phyloP scores from a whole-genome alignment of 2,113 vertebrate species.

The Smithornis capensis region DNA sequence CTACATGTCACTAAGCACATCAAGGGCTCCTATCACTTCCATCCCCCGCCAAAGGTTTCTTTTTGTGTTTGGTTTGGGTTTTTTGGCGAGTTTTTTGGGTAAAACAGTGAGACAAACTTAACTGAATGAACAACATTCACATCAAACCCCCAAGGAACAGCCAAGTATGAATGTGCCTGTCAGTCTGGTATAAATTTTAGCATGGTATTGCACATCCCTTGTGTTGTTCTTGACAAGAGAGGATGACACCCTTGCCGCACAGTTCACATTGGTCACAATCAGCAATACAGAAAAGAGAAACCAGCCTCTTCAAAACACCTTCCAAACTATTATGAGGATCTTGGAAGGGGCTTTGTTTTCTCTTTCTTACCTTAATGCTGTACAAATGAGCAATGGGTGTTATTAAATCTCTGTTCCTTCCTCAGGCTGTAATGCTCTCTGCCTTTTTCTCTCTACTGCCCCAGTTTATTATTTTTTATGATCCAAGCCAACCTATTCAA shows the following conservation, averaged over 20 bases:
- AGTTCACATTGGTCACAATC: rapidly evolving
- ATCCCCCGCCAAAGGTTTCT: background rate
- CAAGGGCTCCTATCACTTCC: background rate
- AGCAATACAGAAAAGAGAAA: background rate
- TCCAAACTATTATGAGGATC: background rate
- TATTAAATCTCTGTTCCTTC: background rate
- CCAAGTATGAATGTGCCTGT: background rate
- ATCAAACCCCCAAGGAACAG: background rate
- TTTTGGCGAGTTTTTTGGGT: background rate
- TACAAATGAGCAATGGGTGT: background rate
- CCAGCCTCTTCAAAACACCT: background rate
- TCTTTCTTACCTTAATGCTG: background rate
- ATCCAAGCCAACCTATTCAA: background rate
- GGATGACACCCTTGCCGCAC: rapidly evolving
- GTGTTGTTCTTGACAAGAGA: background rate
- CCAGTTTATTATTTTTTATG: background rate
- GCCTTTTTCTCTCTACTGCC: background rate
- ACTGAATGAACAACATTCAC: background rate
- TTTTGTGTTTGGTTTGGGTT: background rate
- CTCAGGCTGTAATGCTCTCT: background rate
- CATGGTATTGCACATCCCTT: background rate
- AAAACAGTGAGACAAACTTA: background rate
- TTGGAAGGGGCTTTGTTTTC: background rate
- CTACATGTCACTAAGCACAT: background rate
- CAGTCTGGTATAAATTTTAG: background rate